phyloP scores from a whole-genome alignment of 2,797 vertebrate genomes.

The Muscicapa comitata region DNA sequence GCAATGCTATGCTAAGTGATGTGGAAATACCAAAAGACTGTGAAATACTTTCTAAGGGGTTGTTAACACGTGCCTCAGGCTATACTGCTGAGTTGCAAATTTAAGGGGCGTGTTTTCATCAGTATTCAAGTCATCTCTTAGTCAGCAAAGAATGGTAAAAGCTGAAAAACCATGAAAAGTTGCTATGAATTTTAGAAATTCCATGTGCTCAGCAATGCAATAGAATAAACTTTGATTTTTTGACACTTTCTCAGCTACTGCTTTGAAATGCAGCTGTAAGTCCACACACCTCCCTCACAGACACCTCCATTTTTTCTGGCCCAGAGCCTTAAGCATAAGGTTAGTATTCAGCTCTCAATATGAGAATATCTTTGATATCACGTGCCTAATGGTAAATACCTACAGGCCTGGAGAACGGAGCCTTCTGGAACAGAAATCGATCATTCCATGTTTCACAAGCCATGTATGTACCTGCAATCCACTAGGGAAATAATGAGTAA shows the following conservation, averaged over 20 bases:
- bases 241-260: neutral
- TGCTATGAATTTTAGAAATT: neutral
- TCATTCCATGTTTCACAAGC: neutral
- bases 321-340: neutral
- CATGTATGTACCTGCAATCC: neutral
- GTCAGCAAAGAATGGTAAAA: neutral
- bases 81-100: conserved; percentile 17
- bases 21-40: conserved; percentile 6
- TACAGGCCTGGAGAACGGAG: neutral
- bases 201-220: neutral
- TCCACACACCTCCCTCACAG: neutral
- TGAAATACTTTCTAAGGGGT: conserved; percentile 33
- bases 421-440: neutral
- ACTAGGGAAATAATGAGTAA: neutral
- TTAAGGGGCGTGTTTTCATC: neutral
- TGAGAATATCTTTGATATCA: neutral
- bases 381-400: neutral
- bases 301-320: neutral
- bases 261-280: neutral
- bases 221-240: neutral
- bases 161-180: fast-evolving
- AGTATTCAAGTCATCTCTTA: neutral
- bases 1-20: neutral
- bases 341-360: neutral
- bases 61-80: conserved; percentile 26